Base-by-base conservation (phyloP, 2,888 invertebrate species). In the Parapristionchus giblindavisi region DNA sequence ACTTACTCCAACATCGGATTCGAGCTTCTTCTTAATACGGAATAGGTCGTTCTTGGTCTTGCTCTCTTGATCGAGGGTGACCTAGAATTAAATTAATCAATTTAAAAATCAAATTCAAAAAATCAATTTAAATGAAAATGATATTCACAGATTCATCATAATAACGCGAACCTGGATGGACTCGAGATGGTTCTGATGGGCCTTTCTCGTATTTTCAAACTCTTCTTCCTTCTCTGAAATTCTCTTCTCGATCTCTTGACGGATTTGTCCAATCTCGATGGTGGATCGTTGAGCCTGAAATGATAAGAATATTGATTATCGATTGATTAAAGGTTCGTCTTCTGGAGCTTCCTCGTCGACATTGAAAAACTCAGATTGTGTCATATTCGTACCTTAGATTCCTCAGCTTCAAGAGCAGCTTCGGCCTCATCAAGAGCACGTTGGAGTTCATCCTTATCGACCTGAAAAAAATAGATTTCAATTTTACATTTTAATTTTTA, bases 161-260 rank as follows among this genome's bases (percentile, higher is more conserved):
- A 11, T 14, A 56, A 58, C 36, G 48, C 58, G 21, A 5, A 77
- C 78, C 66, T 78, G 98, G 95, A 99, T 97, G 89, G 97, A 97
- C 91, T 99, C 99, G 90, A 99, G 93, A 83, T 98, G 96, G 85
- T 98, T 94, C 91, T 98, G 97, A 92, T 99, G 98, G 72, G 85
- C 85, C 80, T 87, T 86, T 77, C 88, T 83, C 77, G 98, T 99
- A 91, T 97, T 98, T 90, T 99, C 98, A 92, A 99, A 99, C 91
- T 99, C 99, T 89, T 99, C 99, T 89, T 99, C 99, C 92, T 99
- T 99, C 92, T 99, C 99, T 90, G 96, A 96, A 91, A 99, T 95
- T 89, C 98, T 93, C 89, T 97, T 94, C 91, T 99, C 99, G 90
- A 99, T 98, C 91, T 99, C 98, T 91, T 96, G 95, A 90, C 99